Base-by-base conservation (phyloP, 2,888 invertebrate genomes). In the Cataglyphis cursor region DNA sequence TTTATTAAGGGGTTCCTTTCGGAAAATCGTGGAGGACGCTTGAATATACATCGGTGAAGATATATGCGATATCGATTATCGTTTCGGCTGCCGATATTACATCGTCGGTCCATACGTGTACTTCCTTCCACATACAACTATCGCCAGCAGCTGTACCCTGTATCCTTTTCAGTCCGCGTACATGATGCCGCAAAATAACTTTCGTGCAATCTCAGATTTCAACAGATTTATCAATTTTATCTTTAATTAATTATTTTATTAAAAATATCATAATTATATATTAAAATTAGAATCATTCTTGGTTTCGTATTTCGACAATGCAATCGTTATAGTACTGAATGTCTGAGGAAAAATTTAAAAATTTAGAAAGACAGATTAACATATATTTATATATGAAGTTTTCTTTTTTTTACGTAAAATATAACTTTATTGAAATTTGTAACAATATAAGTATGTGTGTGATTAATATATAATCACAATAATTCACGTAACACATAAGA, bases 11-110 rank as follows among this genome's bases (percentile, higher is more conserved):
- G 66, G 89, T 90, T 91, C 86, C 90, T 92, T 89, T 92, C 84
- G 87, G 85, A 89, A 90, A 91, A 90, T 81, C 86, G 87, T 84
- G 80, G 87, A 88, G 88, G 83, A 82, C 82, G 89, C 89, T 91
- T 90, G 91, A 91, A 92, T 92, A 91, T 92, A 91, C 91, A 92
- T 89, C 88, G 90, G 76, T 64, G 81, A 81, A 90, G 91, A 92
- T 91, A 92, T 90, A 92, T 91, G 89, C 90, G 91, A 93, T 94
- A 94, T 94, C 94, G 94, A 93, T 94, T 94, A 94, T 93, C 93
- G 91, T 93, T 94, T 92, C 91, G 91, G 91, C 85, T 91, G 90
- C 92, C 89, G 90, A 93, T 93, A 93, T 93, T 93, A 93, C 93
- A 90, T 76, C 70, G 72, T 82, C 82, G 51, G 82, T 72, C 83